A percentile compares a stretch with the other conserved stretches of the same genome.
These are phyloP conservation scores for Chionoecetes opilio DNA, from an alignment of 1,140 invertebrate genomes.

Conservation along the genomic window DNA sequence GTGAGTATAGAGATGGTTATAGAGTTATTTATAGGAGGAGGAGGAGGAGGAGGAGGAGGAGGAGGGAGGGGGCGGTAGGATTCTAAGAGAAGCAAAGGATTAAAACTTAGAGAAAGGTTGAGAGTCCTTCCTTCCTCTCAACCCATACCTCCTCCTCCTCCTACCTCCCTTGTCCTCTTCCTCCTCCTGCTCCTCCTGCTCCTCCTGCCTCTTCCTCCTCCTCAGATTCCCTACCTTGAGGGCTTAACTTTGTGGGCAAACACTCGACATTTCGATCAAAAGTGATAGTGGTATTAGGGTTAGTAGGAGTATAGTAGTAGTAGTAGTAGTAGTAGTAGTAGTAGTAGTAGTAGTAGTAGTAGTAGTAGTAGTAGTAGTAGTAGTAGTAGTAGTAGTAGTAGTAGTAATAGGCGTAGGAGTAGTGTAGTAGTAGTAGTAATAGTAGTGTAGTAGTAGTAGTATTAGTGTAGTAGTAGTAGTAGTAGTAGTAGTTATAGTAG, in stretches of 20 bases:
- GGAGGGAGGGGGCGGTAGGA: constrained; percentile 10
- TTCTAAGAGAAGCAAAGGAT: background rate
- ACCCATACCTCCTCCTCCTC: background rate
- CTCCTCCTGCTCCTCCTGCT: background rate
- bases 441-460: background rate
- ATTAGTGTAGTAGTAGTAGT: constrained; percentile 41
- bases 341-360: constrained; percentile 55
- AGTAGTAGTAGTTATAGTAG: constrained; percentile 29
- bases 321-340: constrained; percentile 53
- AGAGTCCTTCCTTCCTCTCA: background rate
- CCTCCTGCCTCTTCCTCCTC: background rate
- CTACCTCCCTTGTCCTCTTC: background rate
- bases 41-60: background rate
- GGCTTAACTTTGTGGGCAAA: too few species aligned
- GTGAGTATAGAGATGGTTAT: background rate
- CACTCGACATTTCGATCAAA: background rate
- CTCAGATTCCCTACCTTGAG: background rate
- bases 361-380: constrained; percentile 44
- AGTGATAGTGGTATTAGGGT: background rate
- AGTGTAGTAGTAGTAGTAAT: constrained; percentile 28
- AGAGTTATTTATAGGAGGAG: too few species aligned
- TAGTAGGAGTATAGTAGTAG: too few species aligned
- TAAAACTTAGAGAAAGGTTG: constrained; percentile 9
- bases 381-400: constrained; percentile 43
- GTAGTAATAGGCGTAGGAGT: background rate